Percentiles rank a stretch among this genome's conserved stretches.
These are phyloP conservation scores for Oreortyx pictus DNA, from an alignment of 2,797 vertebrate species.

Conservation along the genomic window DNA sequence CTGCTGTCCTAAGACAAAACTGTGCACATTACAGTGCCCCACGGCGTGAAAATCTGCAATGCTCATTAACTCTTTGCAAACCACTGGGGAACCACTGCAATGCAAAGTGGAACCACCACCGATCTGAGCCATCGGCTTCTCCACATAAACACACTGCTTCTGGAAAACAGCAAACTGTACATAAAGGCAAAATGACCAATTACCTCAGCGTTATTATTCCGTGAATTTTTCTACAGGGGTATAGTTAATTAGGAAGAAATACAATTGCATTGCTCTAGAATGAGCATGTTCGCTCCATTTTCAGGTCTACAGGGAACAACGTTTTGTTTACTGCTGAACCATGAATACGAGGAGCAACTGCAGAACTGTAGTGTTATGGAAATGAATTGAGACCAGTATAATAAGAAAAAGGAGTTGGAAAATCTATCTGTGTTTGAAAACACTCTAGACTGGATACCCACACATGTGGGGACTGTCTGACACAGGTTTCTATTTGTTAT, in stretches of 20 bases:
- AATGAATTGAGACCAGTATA: not conserved
- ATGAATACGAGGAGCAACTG: not conserved
- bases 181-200: slow-evolving; percentile 5
- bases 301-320: not conserved
- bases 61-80: not conserved
- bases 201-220: not conserved
- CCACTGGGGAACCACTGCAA: not conserved
- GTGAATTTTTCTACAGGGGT: not conserved
- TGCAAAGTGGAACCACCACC: not conserved
- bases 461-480: not conserved
- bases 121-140: not conserved
- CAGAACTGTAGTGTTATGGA: not conserved
- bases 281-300: not conserved
- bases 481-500: not conserved
- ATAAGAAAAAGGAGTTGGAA: not conserved
- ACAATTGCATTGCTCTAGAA: not conserved
- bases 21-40: not conserved
- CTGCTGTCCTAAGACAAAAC: not conserved
- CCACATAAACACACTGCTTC: not conserved
- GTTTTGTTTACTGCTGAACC: slow-evolving; percentile 36
- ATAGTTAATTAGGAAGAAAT: not conserved
- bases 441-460: not conserved
- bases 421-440: not conserved
- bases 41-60: not conserved
- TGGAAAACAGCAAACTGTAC: not conserved